These are phyloP conservation scores for Epicampocera succincta DNA, from an alignment of 2,888 invertebrate genomes.

Conservation along the genomic window DNA sequence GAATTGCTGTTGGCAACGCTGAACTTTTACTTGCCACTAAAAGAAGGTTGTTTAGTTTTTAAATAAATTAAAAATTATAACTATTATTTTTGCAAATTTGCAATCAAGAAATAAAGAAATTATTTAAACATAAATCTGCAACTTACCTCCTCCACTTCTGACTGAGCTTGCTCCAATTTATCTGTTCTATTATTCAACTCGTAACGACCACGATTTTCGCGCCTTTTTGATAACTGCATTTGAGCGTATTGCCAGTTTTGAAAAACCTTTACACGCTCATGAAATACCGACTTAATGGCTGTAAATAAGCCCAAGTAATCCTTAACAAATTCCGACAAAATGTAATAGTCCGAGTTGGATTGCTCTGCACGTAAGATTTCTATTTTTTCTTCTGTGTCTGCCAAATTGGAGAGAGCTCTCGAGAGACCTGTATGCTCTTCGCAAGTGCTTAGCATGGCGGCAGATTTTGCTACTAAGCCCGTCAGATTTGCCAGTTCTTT, in stretches of 20 bases:
- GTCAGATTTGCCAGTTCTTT: conserved; percentile 91
- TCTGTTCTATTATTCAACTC: conserved; percentile 95
- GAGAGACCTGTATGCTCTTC: conserved; percentile 96
- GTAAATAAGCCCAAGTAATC: conserved; percentile 96
- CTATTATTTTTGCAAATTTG: too few relatives aligned
- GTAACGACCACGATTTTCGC: conserved; percentile 95
- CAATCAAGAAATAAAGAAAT: too few relatives aligned
- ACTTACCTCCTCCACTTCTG: conserved; percentile 94
- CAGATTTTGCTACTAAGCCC: conserved; percentile 92
- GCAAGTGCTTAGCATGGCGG: conserved; percentile 94
- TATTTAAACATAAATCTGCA: not conserved
- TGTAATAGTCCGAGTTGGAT: conserved; percentile 96
- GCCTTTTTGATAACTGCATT: conserved; percentile 94
- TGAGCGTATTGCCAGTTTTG: conserved; percentile 99
- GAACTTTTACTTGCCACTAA: conserved; percentile 98
- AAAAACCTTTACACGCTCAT: conserved; percentile 88
- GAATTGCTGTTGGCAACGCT: conserved; percentile 97
- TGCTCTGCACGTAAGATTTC: conserved; percentile 95
- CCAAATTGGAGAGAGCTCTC: conserved; percentile 92
- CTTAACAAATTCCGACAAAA: conserved; percentile 96
- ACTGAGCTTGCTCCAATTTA: conserved; percentile 92
- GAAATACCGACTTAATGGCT: conserved; percentile 91
- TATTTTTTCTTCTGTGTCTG: conserved; percentile 92
- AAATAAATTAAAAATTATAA: too few relatives aligned
- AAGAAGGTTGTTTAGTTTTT: not conserved